phyloP scores from a whole-genome alignment of 2,113 vertebrate species.

The Aramus guarauna region DNA sequence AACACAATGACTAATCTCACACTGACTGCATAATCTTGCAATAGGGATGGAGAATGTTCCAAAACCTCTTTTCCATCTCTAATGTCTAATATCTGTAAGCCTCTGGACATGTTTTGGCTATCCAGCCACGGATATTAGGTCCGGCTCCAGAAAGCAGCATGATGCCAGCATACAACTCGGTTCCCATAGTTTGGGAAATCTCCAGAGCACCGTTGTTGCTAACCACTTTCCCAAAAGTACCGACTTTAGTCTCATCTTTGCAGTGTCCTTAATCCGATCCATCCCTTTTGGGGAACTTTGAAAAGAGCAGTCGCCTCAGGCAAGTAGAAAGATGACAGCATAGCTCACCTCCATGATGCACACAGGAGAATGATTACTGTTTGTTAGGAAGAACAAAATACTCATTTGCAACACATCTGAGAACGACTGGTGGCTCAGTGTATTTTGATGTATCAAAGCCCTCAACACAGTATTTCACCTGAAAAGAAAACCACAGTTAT shows the following conservation, averaged over 20 bases:
- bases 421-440: neutral
- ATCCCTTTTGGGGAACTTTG: neutral
- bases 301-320: neutral
- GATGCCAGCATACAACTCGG: neutral
- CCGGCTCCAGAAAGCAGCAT: conserved; percentile 1
- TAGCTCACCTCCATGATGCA: neutral
- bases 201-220: neutral
- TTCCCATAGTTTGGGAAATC: neutral
- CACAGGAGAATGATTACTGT: neutral
- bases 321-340: neutral
- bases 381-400: neutral
- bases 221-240: neutral
- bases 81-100: neutral
- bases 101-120: neutral
- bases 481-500: neutral
- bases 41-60: neutral
- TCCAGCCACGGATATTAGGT: neutral
- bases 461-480: neutral
- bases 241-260: neutral
- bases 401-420: neutral
- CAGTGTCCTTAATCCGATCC: neutral
- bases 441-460: neutral
- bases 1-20: neutral
- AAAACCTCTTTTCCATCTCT: neutral
- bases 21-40: neutral